Base-by-base conservation (phyloP, 30 jellyfish, hydroid and myxozoan genomes). In the Sanderia malayensis region DNA sequence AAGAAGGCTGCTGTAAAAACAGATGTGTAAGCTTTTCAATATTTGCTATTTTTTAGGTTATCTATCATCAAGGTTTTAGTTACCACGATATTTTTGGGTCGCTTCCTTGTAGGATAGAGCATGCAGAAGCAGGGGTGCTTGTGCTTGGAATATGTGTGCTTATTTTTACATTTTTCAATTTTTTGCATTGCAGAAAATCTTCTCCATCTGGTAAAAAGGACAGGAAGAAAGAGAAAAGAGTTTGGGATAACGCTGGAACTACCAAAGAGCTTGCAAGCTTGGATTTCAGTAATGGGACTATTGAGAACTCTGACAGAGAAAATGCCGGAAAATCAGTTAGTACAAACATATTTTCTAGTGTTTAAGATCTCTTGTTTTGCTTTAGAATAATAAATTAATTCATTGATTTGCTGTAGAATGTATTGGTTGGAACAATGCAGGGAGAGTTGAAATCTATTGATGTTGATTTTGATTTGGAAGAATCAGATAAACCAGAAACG, bases 381-480 rank as follows among this genome's bases (percentile, higher is more conserved):
- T n/a, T n/a, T n/a, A n/a, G n/a, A n/a, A n/a, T n/a, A n/a, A n/a
- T n/a, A n/a, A n/a, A n/a, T n/a, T n/a, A n/a, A n/a, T n/a, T n/a
- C n/a, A n/a, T n/a, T n/a, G n/a, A n/a, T n/a, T n/a, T 70, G 37
- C 46, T 8, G 11, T 46, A 78, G 89, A 69, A 70, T 30, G 89
- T 49, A 23, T 34, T 64, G 82, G 98, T 92, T 67, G 98, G 98
- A 25, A 85, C 81, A 64, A 84, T 84, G 96, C 59, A 55, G 34
- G 98, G 98, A 1, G 98, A 92, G 13, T 70, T 92, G 79, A 92
- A 92, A 74, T 86, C 96, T 10, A 73, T 92, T 65, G 98, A 92
- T 47, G 97, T 81, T 28, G 86, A 71, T 41, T 81, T 62, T 67
- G 92, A 83, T 31, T 70, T 67, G 20, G 76, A 59, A 24, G 82